These are phyloP conservation scores for Leucania comma DNA, from an alignment of 2,888 invertebrate species.

Conservation along the genomic window DNA sequence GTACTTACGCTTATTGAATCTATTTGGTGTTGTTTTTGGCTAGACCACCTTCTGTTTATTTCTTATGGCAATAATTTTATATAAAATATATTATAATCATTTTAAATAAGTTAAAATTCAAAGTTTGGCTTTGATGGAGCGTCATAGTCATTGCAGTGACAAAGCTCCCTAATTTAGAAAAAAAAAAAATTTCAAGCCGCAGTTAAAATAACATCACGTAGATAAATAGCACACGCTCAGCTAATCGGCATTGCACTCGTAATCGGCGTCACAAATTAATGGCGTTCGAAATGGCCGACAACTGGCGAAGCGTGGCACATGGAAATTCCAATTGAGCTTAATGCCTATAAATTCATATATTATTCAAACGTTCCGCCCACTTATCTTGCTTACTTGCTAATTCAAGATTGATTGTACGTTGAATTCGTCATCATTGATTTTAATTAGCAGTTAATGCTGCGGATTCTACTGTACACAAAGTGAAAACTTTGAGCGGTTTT, in stretches of 20 bases:
- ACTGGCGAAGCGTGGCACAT: slow-evolving; percentile 34
- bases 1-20: too few relatives aligned
- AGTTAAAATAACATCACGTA: neutral
- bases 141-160: too few relatives aligned
- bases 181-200: neutral
- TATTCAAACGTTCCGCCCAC: slow-evolving; percentile 52
- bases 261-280: slow-evolving; percentile 49
- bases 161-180: too few relatives aligned
- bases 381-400: slow-evolving; percentile 45
- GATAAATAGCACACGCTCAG: slow-evolving; percentile 4
- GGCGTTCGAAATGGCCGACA: slow-evolving; percentile 39
- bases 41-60: too few relatives aligned
- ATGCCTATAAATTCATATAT: slow-evolving; percentile 51
- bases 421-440: slow-evolving; percentile 8
- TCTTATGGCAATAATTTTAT: too few relatives aligned
- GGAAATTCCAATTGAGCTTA: slow-evolving; percentile 46
- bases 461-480: neutral
- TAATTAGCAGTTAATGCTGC: neutral
- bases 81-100: too few relatives aligned
- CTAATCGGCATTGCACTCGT: slow-evolving; percentile 46
- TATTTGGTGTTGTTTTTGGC: too few relatives aligned
- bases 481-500: too few relatives aligned
- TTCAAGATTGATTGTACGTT: slow-evolving; percentile 54
- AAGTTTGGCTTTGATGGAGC: too few relatives aligned
- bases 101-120: too few relatives aligned